These are phyloP conservation scores for Sebastes schlegelii DNA, from an alignment of 2,113 vertebrate genomes.

Conservation along the genomic window DNA sequence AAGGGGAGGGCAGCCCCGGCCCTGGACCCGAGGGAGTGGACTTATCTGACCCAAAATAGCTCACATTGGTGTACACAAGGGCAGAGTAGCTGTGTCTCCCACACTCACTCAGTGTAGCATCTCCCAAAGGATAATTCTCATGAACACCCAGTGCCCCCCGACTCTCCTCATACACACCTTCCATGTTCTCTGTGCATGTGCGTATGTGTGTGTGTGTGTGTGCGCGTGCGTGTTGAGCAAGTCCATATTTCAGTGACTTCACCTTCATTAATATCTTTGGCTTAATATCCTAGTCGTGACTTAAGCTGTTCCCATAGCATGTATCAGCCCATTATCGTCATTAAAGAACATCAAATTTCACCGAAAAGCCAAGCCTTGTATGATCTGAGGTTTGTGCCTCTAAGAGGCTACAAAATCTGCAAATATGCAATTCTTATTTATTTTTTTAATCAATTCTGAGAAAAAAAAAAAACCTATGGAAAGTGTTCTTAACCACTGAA, in stretches of 20 bases:
- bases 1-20: constrained; percentile 62
- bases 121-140: constrained; percentile 73
- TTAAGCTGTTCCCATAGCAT: constrained; percentile 52
- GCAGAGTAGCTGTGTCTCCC: constrained; percentile 77
- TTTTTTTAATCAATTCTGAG: constrained; percentile 86
- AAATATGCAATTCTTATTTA: constrained; percentile 95
- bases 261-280: constrained; percentile 56
- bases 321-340: constrained; percentile 68
- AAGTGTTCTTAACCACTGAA: constrained; percentile 95
- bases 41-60: constrained; percentile 82
- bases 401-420: constrained; percentile 92
- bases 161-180: constrained; percentile 52
- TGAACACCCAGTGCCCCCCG: constrained; percentile 54
- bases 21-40: constrained; percentile 69
- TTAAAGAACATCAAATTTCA: constrained; percentile 80
- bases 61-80: constrained; percentile 77
- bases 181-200: constrained; percentile 56
- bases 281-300: constrained; percentile 43
- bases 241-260: constrained; percentile 54
- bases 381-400: constrained; percentile 90
- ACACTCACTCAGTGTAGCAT: constrained; percentile 78
- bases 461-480: constrained; percentile 79
- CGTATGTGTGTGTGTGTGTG: constrained; percentile 18
- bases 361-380: constrained; percentile 89
- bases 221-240: constrained; percentile 28